These are phyloP conservation scores for Marcusenius ussheri DNA, from an alignment of 2,113 vertebrate genomes.

Conservation along the genomic window DNA sequence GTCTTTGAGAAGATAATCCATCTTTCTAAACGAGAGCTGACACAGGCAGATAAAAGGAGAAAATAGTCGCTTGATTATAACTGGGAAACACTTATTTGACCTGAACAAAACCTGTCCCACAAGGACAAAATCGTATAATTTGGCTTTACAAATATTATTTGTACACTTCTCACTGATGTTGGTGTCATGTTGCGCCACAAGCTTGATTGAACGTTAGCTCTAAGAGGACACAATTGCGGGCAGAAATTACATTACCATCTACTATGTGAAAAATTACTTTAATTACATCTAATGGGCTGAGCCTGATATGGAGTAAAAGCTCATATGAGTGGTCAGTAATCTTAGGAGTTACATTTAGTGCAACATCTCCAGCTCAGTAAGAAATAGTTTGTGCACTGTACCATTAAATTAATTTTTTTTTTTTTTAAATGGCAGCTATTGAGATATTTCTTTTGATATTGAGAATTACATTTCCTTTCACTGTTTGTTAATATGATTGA, in stretches of 20 bases:
- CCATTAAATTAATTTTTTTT: background rate
- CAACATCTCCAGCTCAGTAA: background rate
- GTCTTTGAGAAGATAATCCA: slow-evolving; percentile 26
- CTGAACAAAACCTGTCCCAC: background rate
- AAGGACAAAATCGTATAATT: background rate
- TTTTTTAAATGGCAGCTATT: background rate
- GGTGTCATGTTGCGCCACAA: background rate
- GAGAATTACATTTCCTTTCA: background rate
- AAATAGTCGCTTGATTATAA: slow-evolving; percentile 19
- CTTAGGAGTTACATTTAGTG: background rate
- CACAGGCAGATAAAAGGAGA: slow-evolving; percentile 22
- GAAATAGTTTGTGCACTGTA: background rate
- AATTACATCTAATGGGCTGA: slow-evolving; percentile 20
- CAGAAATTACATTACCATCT: background rate
- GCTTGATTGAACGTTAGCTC: background rate
- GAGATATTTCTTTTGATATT: background rate
- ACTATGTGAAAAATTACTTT: slow-evolving; percentile 19
- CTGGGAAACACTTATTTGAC: slow-evolving; percentile 16
- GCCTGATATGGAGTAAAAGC: background rate
- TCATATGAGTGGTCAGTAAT: slow-evolving; percentile 11
- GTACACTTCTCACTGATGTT: background rate
- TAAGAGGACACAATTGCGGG: background rate
- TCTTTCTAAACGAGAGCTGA: slow-evolving; percentile 24
- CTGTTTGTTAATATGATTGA: background rate
- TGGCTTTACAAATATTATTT: slow-evolving; percentile 9